phyloP scores from a whole-genome alignment of 2,113 vertebrate genomes.

The Struthio camelus region DNA sequence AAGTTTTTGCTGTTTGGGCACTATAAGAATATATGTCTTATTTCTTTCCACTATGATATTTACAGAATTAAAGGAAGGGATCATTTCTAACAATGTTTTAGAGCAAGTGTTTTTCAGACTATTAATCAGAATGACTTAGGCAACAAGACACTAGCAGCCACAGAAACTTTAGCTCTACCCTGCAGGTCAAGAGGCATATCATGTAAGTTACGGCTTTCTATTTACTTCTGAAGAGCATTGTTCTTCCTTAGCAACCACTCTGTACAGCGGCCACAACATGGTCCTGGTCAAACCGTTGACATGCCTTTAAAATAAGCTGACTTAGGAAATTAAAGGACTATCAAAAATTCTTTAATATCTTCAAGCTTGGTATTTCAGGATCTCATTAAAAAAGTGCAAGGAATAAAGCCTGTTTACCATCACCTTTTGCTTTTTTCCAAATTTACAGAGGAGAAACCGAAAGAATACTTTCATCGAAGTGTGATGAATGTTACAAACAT shows the following conservation, averaged over 20 bases:
- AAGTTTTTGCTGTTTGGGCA: background rate
- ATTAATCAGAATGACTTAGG: background rate
- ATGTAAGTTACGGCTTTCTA: too few species aligned
- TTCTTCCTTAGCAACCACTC: background rate
- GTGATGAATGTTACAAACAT: background rate
- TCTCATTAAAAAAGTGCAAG: background rate
- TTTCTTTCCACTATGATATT: background rate
- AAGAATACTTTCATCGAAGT: background rate
- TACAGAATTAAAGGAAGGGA: background rate
- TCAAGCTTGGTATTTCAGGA: background rate
- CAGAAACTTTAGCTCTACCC: background rate
- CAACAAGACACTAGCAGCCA: background rate
- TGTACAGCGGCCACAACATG: background rate
- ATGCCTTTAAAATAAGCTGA: background rate
- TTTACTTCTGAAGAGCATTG: background rate
- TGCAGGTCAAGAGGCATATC: background rate
- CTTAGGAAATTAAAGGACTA: background rate
- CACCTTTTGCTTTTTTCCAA: fast-evolving
- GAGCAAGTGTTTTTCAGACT: background rate
- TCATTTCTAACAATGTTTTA: background rate
- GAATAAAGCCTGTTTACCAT: background rate
- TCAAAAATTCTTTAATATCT: background rate
- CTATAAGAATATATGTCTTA: background rate
- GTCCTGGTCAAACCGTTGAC: background rate
- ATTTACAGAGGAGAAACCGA: background rate